A percentile compares a stretch with the other conserved stretches of the same genome.
These are phyloP conservation scores for Nemoura dubitans DNA, from an alignment of 2,888 invertebrate genomes.

Conservation along the genomic window DNA sequence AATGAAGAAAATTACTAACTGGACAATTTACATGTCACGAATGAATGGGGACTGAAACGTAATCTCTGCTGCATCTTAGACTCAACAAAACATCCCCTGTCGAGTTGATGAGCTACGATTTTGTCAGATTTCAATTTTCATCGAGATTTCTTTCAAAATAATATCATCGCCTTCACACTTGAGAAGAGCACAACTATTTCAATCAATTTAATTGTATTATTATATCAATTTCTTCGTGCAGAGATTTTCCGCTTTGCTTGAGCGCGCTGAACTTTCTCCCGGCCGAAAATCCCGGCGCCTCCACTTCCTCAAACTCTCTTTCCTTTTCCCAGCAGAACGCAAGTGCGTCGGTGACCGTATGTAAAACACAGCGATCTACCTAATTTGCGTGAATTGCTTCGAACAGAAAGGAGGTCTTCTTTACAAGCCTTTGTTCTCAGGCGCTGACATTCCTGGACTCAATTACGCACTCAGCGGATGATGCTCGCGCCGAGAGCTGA, in stretches of 20 bases:
- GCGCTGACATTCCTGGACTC: background rate
- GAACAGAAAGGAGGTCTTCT: background rate
- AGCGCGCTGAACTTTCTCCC: background rate
- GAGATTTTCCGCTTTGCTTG: background rate
- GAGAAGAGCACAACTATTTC: background rate
- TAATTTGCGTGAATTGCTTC: background rate
- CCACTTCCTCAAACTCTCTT: background rate
- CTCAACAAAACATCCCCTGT: background rate
- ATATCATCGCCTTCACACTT: background rate
- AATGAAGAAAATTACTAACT: background rate
- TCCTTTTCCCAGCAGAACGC: background rate
- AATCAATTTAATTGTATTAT: background rate
- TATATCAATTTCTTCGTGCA: slow-evolving; percentile 7
- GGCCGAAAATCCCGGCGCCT: background rate
- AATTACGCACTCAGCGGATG: background rate
- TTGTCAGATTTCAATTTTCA: background rate
- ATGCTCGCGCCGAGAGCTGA: background rate
- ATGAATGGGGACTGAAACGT: background rate
- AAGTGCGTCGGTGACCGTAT: background rate
- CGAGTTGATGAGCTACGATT: background rate
- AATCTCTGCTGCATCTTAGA: background rate
- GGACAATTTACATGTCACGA: slow-evolving; percentile 12
- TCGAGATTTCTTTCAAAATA: background rate
- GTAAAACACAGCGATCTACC: background rate
- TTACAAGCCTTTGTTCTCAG: background rate